A percentile compares a stretch with the other conserved stretches of the same genome.
Evolutionary conservation across 2,113 vertebrate genomes (phyloP).

Genomic region (Cavia porcellus): DNA sequence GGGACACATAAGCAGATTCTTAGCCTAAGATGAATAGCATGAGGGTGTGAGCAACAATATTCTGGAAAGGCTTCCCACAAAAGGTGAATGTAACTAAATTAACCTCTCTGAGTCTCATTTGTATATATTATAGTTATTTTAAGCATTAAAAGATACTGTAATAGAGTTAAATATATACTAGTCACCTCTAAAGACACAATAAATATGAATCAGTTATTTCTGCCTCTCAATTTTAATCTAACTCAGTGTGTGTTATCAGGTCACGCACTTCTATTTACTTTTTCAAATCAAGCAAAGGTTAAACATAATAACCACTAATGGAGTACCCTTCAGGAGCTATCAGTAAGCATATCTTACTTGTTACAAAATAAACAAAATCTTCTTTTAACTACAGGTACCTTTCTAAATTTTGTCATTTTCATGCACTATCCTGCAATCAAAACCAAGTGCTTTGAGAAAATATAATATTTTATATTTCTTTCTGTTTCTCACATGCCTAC

Average conservation of each 20-base stretch:
- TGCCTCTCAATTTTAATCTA: conserved; percentile 30
- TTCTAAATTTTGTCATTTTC: not conserved
- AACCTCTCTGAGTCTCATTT: conserved; percentile 5
- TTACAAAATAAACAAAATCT: not conserved
- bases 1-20: not conserved
- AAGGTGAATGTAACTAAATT: not conserved
- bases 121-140: not conserved
- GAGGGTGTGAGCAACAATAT: not conserved
- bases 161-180: not conserved
- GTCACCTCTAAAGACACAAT: not conserved
- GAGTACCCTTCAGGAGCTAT: not conserved
- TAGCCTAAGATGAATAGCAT: not conserved
- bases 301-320: conserved; percentile 22
- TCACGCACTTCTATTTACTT: not conserved
- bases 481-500: not conserved
- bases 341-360: not conserved
- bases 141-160: conserved; percentile 36
- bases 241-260: not conserved
- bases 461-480: not conserved
- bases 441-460: conserved; percentile 21
- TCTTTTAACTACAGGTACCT: not conserved
- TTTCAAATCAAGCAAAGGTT: conserved; percentile 46
- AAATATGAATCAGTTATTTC: conserved; percentile 52
- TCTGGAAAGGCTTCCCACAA: not conserved
- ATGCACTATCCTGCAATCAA: not conserved